A percentile compares a stretch with the other conserved stretches of the same genome.
These are phyloP conservation scores for Mythimna pallens DNA, from an alignment of 2,888 invertebrate species.

Conservation along the genomic window DNA sequence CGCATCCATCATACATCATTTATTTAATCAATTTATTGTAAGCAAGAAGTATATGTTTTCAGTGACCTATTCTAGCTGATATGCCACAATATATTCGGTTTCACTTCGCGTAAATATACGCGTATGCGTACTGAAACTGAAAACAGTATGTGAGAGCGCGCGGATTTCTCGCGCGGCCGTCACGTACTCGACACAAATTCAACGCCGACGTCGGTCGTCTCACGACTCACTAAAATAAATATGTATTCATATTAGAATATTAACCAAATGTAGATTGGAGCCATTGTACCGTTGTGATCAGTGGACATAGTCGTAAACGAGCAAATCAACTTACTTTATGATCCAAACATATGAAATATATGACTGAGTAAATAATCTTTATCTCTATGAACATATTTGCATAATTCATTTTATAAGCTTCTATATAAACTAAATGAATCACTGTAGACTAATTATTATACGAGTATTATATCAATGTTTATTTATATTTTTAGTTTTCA, in stretches of 20 bases:
- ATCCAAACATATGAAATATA: conserved; percentile 31
- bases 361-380: conserved; percentile 27
- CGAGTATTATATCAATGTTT: conserved; percentile 18
- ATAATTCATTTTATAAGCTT: conserved; percentile 22
- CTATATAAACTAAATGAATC: conserved; percentile 6
- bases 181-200: conserved; percentile 55
- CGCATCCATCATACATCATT: not conserved
- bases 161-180: conserved; percentile 34
- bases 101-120: conserved; percentile 17
- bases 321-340: conserved; percentile 48
- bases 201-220: conserved; percentile 14
- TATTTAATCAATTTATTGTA: conserved; percentile 1
- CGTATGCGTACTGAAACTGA: conserved; percentile 32
- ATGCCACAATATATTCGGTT: not conserved
- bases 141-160: conserved; percentile 39
- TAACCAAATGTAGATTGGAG: conserved; percentile 36
- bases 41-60: not conserved
- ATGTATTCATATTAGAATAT: conserved; percentile 31
- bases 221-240: conserved; percentile 43
- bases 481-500: conserved; percentile 20
- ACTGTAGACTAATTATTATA: conserved; percentile 28
- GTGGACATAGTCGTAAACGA: conserved; percentile 47
- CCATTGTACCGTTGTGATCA: conserved; percentile 37
- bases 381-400: conserved; percentile 40
- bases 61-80: conserved; percentile 3